Percentiles rank a stretch among this genome's conserved stretches.
Evolutionary conservation across 2,888 invertebrate species (phyloP).

Genomic region (Xylota sylvarum): DNA sequence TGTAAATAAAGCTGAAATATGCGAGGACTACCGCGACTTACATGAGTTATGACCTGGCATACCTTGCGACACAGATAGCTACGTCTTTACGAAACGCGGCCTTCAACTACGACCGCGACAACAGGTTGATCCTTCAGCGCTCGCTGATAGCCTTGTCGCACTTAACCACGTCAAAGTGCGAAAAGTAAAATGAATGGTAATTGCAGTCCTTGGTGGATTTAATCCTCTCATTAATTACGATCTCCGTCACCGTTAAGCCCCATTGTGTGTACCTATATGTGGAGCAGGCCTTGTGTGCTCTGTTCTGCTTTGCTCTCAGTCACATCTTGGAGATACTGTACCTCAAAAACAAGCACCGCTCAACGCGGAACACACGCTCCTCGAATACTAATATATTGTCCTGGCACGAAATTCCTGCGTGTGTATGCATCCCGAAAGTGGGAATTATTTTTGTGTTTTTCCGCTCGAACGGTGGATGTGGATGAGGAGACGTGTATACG

Average conservation of each 20-base stretch:
- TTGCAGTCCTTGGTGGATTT: conserved; percentile 73
- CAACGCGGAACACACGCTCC: conserved; percentile 42
- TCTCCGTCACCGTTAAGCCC: conserved; percentile 42
- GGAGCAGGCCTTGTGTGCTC: not conserved
- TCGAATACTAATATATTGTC: conserved; percentile 66
- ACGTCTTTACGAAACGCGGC: not conserved
- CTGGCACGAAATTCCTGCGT: conserved; percentile 53
- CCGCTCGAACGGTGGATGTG: conserved; percentile 15
- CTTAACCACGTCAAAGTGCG: conserved; percentile 53
- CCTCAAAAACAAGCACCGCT: conserved; percentile 50
- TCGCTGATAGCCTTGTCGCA: conserved; percentile 64
- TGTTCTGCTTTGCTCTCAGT: conserved; percentile 19
- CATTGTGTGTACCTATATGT: not conserved
- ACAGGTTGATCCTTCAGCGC: conserved; percentile 67
- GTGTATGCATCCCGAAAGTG: conserved; percentile 67
- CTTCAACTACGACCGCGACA: conserved; percentile 34
- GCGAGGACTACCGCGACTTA: conserved; percentile 9
- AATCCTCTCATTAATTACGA: conserved; percentile 74
- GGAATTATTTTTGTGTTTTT: conserved; percentile 73
- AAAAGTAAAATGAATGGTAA: conserved; percentile 75
- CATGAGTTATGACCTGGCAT: conserved; percentile 26
- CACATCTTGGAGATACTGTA: conserved; percentile 7
- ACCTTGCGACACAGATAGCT: conserved; percentile 42
- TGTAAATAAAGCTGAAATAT: conserved; percentile 53
- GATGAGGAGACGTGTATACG: not conserved